Evolutionary conservation across 1,140 invertebrate species (phyloP).

Genomic region (Ganaspis sp.): DNA sequence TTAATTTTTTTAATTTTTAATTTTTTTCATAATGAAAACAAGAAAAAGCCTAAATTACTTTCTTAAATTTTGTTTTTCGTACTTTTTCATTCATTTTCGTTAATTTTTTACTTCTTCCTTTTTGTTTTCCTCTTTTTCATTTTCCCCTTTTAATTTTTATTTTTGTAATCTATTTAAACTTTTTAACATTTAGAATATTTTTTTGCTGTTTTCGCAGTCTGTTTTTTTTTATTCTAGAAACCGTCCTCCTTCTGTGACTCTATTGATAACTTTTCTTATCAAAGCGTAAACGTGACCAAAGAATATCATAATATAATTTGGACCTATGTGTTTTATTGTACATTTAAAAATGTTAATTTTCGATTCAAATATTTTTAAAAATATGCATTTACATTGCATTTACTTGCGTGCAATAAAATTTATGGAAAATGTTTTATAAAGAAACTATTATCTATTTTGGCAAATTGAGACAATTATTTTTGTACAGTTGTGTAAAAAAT

Average conservation of each 20-base stretch:
- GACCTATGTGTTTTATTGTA: not conserved
- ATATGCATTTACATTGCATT: not conserved
- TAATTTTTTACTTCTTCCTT: no score
- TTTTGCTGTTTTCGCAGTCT: not conserved
- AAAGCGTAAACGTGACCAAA: not conserved
- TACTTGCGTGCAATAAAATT: not conserved
- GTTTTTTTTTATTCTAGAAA: not conserved
- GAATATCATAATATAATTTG: not conserved
- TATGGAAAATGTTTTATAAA: not conserved
- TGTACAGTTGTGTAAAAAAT: constrained; percentile 1
- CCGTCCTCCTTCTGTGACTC: not conserved
- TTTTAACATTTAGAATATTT: no score
- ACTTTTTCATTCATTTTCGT: no score
- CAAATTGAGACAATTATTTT: constrained; percentile 24
- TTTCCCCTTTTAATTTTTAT: no score
- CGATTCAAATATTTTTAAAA: not conserved
- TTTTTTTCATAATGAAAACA: no score
- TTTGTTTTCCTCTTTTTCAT: no score
- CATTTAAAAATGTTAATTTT: not conserved
- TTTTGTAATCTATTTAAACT: no score
- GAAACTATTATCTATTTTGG: not conserved
- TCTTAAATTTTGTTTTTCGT: no score
- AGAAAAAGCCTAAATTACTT: no score
- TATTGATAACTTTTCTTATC: not conserved
- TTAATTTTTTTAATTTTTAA: no score